phyloP scores from a whole-genome alignment of 2,797 vertebrate genomes.

The Parauchenoglanis ngamensis region DNA sequence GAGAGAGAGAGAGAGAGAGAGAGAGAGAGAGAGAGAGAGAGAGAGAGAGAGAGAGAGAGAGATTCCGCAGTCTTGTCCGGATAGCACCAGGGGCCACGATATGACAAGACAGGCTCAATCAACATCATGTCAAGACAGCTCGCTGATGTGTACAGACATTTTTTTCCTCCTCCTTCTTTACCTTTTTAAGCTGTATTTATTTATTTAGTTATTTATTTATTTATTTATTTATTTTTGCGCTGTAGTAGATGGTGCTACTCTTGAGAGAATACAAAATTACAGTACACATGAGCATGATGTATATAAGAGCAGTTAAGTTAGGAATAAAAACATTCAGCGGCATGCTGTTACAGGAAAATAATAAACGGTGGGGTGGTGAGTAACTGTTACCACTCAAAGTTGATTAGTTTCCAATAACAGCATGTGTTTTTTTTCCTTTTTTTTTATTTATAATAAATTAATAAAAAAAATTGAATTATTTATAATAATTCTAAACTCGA shows the following conservation, averaged over 20 bases:
- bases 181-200: constrained; percentile 32
- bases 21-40: constrained; percentile 35
- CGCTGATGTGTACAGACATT: constrained; percentile 78
- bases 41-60: constrained; percentile 17
- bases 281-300: background rate
- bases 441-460: too few relatives aligned
- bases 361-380: background rate
- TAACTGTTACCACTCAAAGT: background rate
- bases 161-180: constrained; percentile 66
- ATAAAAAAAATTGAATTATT: too few relatives aligned
- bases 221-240: constrained; percentile 5
- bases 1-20: constrained; percentile 43
- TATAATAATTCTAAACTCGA: background rate
- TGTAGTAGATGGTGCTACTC: constrained; percentile 6
- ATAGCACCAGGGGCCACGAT: constrained; percentile 74
- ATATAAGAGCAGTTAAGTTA: background rate
- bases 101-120: constrained; percentile 80
- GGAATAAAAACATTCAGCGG: background rate
- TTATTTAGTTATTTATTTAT: background rate
- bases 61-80: constrained; percentile 67
- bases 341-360: background rate
- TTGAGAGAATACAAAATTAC: background rate
- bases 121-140: constrained; percentile 78
- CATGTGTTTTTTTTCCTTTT: background rate
- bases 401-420: background rate